Base-by-base conservation (phyloP, 2,797 vertebrate species). In the Pseudomugil gertrudae region DNA sequence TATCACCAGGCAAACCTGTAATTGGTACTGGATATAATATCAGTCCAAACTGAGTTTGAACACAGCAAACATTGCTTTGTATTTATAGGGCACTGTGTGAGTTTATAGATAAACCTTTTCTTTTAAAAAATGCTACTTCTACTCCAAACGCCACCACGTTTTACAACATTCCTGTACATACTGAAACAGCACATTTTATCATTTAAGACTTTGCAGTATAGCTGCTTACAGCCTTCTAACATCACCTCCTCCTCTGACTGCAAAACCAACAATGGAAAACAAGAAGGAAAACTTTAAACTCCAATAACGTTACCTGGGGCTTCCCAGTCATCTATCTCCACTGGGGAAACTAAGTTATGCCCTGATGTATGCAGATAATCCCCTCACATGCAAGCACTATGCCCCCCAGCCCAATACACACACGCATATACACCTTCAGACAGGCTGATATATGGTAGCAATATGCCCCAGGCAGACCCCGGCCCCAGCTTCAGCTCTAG, bases 371-470 rank as follows among this genome's bases (percentile, higher is more conserved):
- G 91, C 91, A 91, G 91, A 93, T 92, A 89, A 81, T 87, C 83
- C 78, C 63, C 74, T 66, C 73, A 66, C 78, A 81, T 70, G 71
- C 68, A 76, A 63, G 72, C 63, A 63, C 73, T 58, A 38, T 64
- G 53, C 66, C 77, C 71, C 66, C 56, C 58, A 74, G 66, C 80
- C 66, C 24, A 75, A 78, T 60, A 52, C 63, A 73, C 85, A 84
- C 56, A 72, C 72, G 84, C 62, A 48, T 56, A 63, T 51, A 84
- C 84, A 85, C 69, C 84, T 84, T 88, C 74, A 85, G 91, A 92
- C 90, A 92, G 91, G 87, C 92, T 94, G 94, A 95, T 94, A 88
- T 94, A 94, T 94, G 89, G 89, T 65, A 90, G 92, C 89, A 94
- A 94, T 94, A 94, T 95, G 93, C 91, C 92, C 86, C 81, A 92